Evolutionary conservation across 2,797 vertebrate species (phyloP), one percentile per base, ranked within the genome.

Genomic region (Pyrocephalus nanus): DNA sequence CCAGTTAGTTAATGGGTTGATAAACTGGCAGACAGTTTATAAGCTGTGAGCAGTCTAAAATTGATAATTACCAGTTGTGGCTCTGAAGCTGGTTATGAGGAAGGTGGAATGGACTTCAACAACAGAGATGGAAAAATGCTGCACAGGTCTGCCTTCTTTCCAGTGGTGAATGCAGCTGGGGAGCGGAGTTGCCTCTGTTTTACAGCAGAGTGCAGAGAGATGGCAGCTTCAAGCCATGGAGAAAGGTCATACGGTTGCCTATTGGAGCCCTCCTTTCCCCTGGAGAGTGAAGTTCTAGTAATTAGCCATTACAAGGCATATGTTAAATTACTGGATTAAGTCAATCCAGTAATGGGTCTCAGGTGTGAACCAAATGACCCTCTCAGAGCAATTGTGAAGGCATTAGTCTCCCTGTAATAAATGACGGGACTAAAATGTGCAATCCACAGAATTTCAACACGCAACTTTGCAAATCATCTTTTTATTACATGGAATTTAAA

Each of bases 31-130:
- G 77, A 95, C 61, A 77, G 65, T 78, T 66, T 60, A 86, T 47
- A 88, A 87, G 86, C 87, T 80, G 65, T 82, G 74, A 96, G 90
- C 88, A 96, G 83, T 85, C 94, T 83, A 77, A 95, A 96, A 88
- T 83, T 79, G 77, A 91, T 92, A 95, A 88, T 95, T 96, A 96
- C 95, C 95, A 95, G 93, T 87, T 89, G 81, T 88, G 91, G 91
- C 90, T 96, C 93, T 95, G 90, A 96, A 96, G 95, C 75, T 94
- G 88, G 88, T 96, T 95, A 97, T 96, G 95, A 96, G 95, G 91
- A 96, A 91, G 60, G 75, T 89, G 86, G 88, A 91, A 95, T 91
- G 92, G 73, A 86, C 87, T 93, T 95, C 87, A 95, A 93, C 86
- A 95, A 81, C 16, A 96, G 58, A 96, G 96, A 96, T 87, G 92